Conservation (phyloP, 1,140 invertebrate genomes). For the Caenorhabditis brenneri region DNA sequence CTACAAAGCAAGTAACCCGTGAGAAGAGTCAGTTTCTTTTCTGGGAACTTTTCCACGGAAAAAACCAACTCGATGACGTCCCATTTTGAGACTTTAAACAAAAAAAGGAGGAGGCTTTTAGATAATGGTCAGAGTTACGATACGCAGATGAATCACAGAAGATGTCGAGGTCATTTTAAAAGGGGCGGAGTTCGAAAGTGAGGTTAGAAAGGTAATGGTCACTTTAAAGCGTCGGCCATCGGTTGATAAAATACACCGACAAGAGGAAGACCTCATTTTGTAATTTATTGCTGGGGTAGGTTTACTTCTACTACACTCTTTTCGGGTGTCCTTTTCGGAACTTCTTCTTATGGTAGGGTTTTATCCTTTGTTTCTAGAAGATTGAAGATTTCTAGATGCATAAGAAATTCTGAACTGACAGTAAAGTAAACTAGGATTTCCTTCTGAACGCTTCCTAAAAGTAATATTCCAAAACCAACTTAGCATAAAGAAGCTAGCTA, state of each 20-base stretch:
- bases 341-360: no score
- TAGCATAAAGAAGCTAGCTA: not conserved
- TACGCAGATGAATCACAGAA: not conserved
- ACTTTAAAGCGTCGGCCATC: conserved; percentile 4
- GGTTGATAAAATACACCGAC: conserved; percentile 34
- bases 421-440: no score
- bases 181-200: conserved; percentile 17
- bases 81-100: not conserved
- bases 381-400: no score
- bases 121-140: not conserved
- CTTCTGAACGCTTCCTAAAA: no score
- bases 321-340: no score
- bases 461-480: no score
- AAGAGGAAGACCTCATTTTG: not conserved
- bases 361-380: no score
- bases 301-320: not conserved
- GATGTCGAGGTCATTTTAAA: conserved; percentile 36
- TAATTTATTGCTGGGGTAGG: conserved; percentile 5
- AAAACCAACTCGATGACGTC: conserved; percentile 4
- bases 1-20: not conserved
- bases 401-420: no score
- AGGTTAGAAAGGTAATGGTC: conserved; percentile 35
- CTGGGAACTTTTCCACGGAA: not conserved
- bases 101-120: not conserved
- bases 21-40: not conserved